These are phyloP conservation scores for Cistogaster globosa DNA, from an alignment of 2,888 invertebrate genomes.

Conservation along the genomic window DNA sequence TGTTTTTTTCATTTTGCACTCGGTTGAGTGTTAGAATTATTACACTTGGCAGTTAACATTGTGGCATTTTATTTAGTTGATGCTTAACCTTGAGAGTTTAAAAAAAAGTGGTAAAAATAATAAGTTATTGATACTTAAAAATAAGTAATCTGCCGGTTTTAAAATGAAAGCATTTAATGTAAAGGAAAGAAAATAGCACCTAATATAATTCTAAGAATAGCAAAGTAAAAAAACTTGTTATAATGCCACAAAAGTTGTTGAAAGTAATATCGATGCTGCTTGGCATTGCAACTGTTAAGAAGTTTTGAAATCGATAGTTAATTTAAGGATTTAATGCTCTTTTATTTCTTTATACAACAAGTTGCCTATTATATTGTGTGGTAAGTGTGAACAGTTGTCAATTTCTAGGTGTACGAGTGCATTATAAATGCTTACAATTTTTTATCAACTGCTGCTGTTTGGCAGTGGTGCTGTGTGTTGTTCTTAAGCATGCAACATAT, in stretches of 20 bases:
- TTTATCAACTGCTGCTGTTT: conserved; percentile 61
- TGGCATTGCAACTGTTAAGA: conserved; percentile 42
- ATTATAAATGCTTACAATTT: conserved; percentile 63
- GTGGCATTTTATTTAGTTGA: conserved; percentile 67
- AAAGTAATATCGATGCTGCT: conserved; percentile 57
- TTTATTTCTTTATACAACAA: conserved; percentile 18
- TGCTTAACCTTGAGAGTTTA: conserved; percentile 68
- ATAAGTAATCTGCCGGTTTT: conserved; percentile 45
- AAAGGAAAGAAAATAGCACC: conserved; percentile 47
- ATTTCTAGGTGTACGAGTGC: conserved; percentile 59
- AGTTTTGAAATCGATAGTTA: conserved; percentile 64
- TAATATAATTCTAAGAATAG: conserved; percentile 69
- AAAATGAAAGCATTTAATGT: conserved; percentile 37
- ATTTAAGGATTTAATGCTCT: conserved; percentile 48
- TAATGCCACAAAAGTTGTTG: conserved; percentile 51
- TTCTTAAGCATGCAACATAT: conserved; percentile 47
- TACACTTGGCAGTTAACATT: conserved; percentile 69
- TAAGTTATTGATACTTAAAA: conserved; percentile 47
- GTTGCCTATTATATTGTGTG: conserved; percentile 18
- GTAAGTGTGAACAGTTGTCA: conserved; percentile 74
- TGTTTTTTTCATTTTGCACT: not conserved
- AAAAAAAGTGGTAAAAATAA: not conserved
- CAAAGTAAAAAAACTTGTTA: conserved; percentile 35
- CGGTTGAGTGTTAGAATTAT: conserved; percentile 63
- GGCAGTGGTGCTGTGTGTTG: not conserved